Base-by-base conservation (phyloP, 2,797 vertebrate species). In the Prunella strophiata region DNA sequence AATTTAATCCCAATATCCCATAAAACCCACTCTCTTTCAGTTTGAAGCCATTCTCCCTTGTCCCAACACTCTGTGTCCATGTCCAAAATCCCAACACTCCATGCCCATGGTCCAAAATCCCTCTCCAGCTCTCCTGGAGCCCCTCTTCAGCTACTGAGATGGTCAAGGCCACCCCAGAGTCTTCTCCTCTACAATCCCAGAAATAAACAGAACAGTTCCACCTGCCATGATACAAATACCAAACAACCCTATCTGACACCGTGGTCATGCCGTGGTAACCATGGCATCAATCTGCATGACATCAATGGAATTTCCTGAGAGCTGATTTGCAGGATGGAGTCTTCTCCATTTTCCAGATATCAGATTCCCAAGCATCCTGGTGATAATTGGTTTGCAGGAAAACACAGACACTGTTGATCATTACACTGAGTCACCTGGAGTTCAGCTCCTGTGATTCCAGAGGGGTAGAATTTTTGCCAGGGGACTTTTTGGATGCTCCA, bases 151-250 rank as follows among this genome's bases (percentile, higher is more conserved):
- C 36, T 47, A 7, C 45, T 14, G 58, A 65, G 22, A 32, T 36
- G 36, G 36, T 36, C 36, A 4, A 50, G 22, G 10, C 75, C 70
- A 25, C 16, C 9, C 36, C 42, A 50, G 29, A 58, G 15, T 29
- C 21, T 58, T 16, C 15, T 65, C 13, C 58, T 45, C n/a, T 73
- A 17, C 40, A 43, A 22, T 22, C 22, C 25, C 26, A 66, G 13
- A 13, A 20, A 20, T 16, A 40, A 82, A 34, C 4, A 58, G 62
- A 55, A 48, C 0, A 0, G 13, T 32, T 45, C 34, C 34, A 42
- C 48, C 76, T 57, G n/a, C 38, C 9, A 0, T 6, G 19, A 63
- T 2, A 23, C 27, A 32, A 50, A 11, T 16, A 12, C 34, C n/a
- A 74, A 40, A 38, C 17, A 30, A 25, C 26, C 13, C 6, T 7